Conservation (phyloP, 2,888 invertebrate genomes). For the Incurvaria masculella region DNA sequence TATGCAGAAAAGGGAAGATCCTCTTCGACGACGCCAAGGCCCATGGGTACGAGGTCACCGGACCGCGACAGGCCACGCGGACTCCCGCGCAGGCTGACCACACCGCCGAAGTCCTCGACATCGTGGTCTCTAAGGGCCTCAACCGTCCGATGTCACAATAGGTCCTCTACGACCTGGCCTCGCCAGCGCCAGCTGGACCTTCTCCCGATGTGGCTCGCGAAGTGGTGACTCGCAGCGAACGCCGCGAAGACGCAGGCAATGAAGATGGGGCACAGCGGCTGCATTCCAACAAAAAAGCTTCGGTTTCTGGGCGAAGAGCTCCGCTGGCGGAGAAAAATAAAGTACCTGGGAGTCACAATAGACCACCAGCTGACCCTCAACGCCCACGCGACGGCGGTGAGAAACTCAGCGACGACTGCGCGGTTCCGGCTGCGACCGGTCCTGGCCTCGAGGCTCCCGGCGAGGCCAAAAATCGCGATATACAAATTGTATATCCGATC, state of each 20-base stretch:
- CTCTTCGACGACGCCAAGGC: too few species aligned
- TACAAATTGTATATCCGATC: constrained; percentile 13
- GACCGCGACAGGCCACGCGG: too few species aligned
- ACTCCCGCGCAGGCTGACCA: too few species aligned
- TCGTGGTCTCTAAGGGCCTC: too few species aligned
- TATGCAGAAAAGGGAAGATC: too few species aligned
- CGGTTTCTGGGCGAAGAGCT: constrained; percentile 6
- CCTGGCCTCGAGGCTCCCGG: constrained; percentile 13
- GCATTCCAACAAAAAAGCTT: background rate
- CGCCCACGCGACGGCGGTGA: constrained; percentile 4
- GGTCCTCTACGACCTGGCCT: too few species aligned
- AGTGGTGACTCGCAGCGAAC: constrained; percentile 11
- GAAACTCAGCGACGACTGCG: constrained; percentile 6
- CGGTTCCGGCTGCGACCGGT: constrained; percentile 12
- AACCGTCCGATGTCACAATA: too few species aligned
- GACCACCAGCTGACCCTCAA: constrained; percentile 14
- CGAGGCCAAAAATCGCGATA: constrained; percentile 13
- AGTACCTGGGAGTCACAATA: constrained; percentile 17
- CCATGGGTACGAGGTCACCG: too few species aligned
- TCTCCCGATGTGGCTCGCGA: constrained; percentile 13
- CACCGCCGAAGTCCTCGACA: too few species aligned
- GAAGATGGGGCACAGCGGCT: background rate
- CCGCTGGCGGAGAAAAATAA: constrained; percentile 7
- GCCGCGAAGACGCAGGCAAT: constrained; percentile 16
- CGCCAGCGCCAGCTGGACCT: too few species aligned